Conservation (phyloP, 2,888 invertebrate species). For the Onchidella celtica region DNA sequence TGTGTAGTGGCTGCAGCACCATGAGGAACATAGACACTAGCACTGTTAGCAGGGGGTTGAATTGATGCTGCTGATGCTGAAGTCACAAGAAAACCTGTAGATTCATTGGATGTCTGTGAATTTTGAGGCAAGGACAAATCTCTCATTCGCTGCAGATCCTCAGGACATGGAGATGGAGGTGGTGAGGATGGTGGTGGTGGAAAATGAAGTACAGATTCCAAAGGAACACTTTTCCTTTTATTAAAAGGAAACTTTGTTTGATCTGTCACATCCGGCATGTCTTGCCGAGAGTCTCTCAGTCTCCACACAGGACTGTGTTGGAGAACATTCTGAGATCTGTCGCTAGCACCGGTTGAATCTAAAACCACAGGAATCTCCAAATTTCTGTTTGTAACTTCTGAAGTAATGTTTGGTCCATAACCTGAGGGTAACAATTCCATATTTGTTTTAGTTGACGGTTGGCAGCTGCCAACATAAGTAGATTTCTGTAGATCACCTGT, state of each 20-base stretch:
- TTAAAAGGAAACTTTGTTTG: background rate
- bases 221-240: background rate
- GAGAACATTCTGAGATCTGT: no score
- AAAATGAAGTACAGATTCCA: conserved; percentile 6
- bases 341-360: no score
- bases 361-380: no score
- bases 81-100: background rate
- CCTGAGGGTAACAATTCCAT: no score
- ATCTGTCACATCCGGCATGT: no score
- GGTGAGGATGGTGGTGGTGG: background rate
- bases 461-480: no score
- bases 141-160: background rate
- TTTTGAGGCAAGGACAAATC: background rate
- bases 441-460: no score
- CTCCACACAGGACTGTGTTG: no score
- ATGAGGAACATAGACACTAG: conserved; percentile 1
- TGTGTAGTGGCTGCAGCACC: background rate
- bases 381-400: no score
- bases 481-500: no score
- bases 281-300: no score
- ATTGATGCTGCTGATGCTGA: background rate
- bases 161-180: conserved; percentile 30
- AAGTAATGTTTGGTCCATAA: no score
- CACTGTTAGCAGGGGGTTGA: background rate
- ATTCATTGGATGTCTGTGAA: background rate